Base-by-base conservation (phyloP, 2,888 invertebrate species). In the Lochmaea capreae region DNA sequence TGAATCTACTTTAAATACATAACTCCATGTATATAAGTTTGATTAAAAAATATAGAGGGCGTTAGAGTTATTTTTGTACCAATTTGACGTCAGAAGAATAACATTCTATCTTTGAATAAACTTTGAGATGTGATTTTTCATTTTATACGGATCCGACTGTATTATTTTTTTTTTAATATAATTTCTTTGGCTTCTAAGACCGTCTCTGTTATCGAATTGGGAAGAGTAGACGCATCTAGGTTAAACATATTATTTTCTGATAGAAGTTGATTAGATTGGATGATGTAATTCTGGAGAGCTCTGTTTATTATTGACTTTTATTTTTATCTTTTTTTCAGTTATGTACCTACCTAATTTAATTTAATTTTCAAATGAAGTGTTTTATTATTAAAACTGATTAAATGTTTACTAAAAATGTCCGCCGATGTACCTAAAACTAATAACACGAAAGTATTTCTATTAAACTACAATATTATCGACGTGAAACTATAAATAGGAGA, bases 291-390 rank as follows among this genome's bases (percentile, higher is more conserved):
- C 26, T 59, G 67, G 59, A 67, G 58, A 58, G 67, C 18, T 67
- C 10, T 67, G 58, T 67, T 67, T 67, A 67, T 59, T 67, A 67
- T 67, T 67, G 67, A 67, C 67, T 67, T 67, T 46, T 26, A 14
- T 46, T 59, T 59, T 67, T 67, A 46, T 67, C 59, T 59, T 67
- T 67, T 67, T 59, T 42, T 33, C 16, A 43, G 43, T 43, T 10
- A 42, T 39, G 62, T 63, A 43, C 62, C 26, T 16, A 42, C n/a
- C 12, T 43, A 63, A 43, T 43, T 14, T 14, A 5, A 62, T 62
- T 62, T 39, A 9, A 39, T 39, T 62, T n/a, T 61, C 33, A 26
- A 61, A 39, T 14, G 12, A 14, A 49, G 12, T 11, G 1, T n/a
- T 49, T 49, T 49, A 49, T 49, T 14, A 26, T 26, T 26, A 26